Evolutionary conservation across 2,113 vertebrate species (phyloP).

Genomic region (Megaceryle maxima): DNA sequence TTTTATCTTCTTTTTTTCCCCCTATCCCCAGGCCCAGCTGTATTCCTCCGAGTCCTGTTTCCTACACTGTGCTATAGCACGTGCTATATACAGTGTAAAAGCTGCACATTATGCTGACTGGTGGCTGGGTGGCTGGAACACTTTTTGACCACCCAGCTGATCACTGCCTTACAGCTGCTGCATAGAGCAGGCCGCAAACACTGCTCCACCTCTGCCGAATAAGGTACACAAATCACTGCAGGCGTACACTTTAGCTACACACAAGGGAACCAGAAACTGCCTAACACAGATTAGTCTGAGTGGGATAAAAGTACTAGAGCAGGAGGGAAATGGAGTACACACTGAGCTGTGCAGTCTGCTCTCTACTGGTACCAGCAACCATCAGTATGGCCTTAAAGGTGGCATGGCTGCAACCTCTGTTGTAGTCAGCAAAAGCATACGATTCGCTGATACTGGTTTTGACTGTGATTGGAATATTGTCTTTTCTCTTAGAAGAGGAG

Average conservation of each 20-base stretch:
- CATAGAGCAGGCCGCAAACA: neutral
- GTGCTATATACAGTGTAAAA: neutral
- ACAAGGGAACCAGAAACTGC: neutral
- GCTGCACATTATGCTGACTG: rapidly evolving
- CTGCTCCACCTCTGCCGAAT: neutral
- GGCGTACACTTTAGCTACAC: neutral
- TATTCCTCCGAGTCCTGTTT: neutral
- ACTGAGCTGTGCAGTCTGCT: neutral
- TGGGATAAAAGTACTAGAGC: neutral
- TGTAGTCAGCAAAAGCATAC: neutral
- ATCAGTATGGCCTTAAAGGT: neutral
- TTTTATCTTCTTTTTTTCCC: neutral
- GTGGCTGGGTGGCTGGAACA: neutral
- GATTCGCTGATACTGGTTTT: neutral
- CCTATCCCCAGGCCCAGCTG: neutral
- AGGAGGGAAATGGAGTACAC: neutral
- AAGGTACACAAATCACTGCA: neutral
- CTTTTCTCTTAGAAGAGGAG: neutral
- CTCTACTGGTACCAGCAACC: neutral
- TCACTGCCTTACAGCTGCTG: neutral
- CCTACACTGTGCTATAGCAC: neutral
- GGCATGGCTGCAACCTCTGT: neutral
- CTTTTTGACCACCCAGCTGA: rapidly evolving
- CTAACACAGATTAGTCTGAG: neutral
- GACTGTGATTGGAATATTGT: neutral